Conservation (phyloP, 2,797 vertebrate genomes). For the Hylomyscus alleni region DNA sequence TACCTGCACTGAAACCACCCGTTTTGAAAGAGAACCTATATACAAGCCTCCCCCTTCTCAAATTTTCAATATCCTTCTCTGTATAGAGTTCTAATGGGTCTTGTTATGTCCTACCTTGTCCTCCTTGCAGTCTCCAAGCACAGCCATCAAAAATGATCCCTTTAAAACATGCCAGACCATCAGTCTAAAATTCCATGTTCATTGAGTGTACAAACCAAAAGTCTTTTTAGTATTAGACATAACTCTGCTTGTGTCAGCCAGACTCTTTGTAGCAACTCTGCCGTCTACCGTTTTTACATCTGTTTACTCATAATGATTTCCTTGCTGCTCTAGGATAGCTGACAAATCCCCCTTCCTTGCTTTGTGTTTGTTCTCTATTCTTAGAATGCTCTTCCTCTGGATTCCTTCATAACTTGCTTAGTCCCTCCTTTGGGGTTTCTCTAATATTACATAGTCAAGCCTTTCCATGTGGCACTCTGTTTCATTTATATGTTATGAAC, state of each 20-base stretch:
- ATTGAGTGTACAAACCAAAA: background rate
- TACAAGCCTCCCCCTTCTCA: background rate
- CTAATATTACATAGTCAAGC: background rate
- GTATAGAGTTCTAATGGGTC: background rate
- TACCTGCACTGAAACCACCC: background rate
- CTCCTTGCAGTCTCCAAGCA: background rate
- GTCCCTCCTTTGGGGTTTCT: background rate
- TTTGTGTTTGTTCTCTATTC: slow-evolving; percentile 40
- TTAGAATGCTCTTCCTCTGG: slow-evolving; percentile 1
- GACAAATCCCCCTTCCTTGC: background rate
- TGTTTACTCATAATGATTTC: slow-evolving; percentile 8
- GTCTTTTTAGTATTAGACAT: background rate
- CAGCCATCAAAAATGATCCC: background rate
- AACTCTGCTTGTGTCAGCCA: background rate
- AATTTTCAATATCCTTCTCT: background rate
- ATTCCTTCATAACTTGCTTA: background rate
- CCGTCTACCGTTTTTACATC: background rate
- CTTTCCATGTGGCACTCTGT: background rate
- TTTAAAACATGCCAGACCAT: background rate
- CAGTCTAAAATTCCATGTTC: background rate
- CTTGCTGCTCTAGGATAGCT: background rate
- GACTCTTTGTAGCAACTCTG: background rate
- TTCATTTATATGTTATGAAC: background rate
- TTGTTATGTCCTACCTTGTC: background rate
- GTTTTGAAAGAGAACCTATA: background rate